Evolutionary conservation across 2,797 vertebrate genomes (phyloP), one percentile per base, ranked within the genome.

Genomic region (Pangasius mekongensis): DNA sequence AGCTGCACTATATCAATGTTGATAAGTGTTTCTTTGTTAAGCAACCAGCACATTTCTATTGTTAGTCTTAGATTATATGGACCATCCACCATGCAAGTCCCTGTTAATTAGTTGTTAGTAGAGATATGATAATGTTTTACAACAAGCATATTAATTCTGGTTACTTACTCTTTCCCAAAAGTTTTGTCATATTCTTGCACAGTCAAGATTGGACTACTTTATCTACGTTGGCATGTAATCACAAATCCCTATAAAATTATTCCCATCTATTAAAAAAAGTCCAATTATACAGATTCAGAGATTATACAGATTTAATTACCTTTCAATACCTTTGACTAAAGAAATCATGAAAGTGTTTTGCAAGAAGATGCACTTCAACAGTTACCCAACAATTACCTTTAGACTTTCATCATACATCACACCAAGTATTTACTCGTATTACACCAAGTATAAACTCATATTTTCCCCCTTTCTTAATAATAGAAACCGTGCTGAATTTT

Each of bases 401-500:
- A 43, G 13, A 47, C 58, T 64, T 66, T 83, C 16, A 20, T 47
- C 27, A 27, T 30, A 80, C n/a, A 64, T n/a, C 43, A 20, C 20
- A 52, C 62, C 27, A 47, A 64, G 60, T 30, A 66, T 30, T 60
- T 33, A 33, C 33, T 33, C 33, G 1, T 33, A 33, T 33, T 33
- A 33, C 22, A 52, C 62, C 27, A 49, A 36, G 33, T 39, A 5
- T 78, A 6, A 82, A 39, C 30, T 81, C 54, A 4, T 64, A 16
- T n/a, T 13, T 5, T 2, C 10, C 9, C 13, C 24, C 36, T 83
- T 82, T 62, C 36, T n/a, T 64, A 14, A 13, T 16, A 82, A 82
- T 82, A 22, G 80, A 83, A 83, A 83, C 39, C 64, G 9, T 39
- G 14, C 27, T 66, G 39, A 64, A 49, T 47, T 83, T n/a, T 83